These are phyloP conservation scores for Halcyon smyrnensis DNA, from an alignment of 2,797 vertebrate genomes.

Conservation along the genomic window DNA sequence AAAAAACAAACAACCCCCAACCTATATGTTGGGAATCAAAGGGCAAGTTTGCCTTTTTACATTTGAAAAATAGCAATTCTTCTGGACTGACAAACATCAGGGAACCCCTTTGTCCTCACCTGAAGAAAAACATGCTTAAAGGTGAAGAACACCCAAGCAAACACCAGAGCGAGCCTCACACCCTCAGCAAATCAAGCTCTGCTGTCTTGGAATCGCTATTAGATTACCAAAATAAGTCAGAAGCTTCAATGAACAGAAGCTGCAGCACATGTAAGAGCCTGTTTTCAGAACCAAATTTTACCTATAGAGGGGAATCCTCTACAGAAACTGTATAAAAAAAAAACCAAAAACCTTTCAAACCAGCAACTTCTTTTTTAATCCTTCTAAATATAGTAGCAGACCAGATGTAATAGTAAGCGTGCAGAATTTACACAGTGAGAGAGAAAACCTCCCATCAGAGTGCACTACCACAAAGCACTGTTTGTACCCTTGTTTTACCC, in stretches of 20 bases:
- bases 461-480: neutral
- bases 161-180: neutral
- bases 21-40: neutral
- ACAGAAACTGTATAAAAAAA: neutral
- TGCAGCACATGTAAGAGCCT: fast-evolving
- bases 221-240: neutral
- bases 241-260: neutral
- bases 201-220: neutral
- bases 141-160: neutral
- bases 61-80: neutral
- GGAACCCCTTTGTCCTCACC: fast-evolving
- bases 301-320: neutral
- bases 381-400: neutral
- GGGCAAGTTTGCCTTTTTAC: neutral
- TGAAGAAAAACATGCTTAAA: neutral
- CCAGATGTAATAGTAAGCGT: neutral
- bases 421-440: neutral
- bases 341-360: neutral
- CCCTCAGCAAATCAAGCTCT: neutral
- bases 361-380: neutral
- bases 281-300: neutral
- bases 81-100: neutral
- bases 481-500: neutral
- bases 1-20: neutral
- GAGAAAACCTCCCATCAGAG: neutral